phyloP scores from a whole-genome alignment of 2,888 invertebrate species.

The Erannis defoliaria region DNA sequence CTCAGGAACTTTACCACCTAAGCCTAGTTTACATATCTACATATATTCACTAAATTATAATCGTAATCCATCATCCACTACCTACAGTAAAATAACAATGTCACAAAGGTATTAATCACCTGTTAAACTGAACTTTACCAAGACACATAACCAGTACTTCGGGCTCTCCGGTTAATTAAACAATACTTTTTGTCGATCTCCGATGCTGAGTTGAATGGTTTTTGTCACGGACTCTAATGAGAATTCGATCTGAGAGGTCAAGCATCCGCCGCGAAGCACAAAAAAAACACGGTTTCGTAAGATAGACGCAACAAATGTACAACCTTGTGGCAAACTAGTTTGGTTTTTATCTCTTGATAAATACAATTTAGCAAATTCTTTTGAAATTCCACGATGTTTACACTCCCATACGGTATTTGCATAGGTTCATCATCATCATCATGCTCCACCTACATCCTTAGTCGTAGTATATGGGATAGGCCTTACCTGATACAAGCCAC shows the following conservation, averaged over 20 bases:
- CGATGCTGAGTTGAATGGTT: slow-evolving; percentile 17
- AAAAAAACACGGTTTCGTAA: slow-evolving; percentile 26
- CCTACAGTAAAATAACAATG: neutral
- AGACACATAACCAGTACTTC: slow-evolving; percentile 6
- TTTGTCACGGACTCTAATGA: slow-evolving; percentile 30
- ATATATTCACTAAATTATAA: neutral
- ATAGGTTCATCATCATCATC: too few species aligned
- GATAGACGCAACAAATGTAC: slow-evolving; percentile 15
- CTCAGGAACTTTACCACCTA: neutral
- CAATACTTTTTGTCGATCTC: slow-evolving; percentile 31
- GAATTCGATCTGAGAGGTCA: slow-evolving; percentile 34
- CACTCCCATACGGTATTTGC: neutral
- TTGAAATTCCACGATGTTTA: neutral
- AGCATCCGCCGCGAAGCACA: slow-evolving; percentile 10
- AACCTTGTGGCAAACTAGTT: slow-evolving; percentile 26
- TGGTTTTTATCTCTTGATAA: slow-evolving; percentile 16
- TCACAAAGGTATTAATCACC: slow-evolving; percentile 21
- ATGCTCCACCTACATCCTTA: too few species aligned
- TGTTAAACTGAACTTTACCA: slow-evolving; percentile 22
- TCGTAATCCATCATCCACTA: neutral
- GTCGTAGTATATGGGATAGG: too few species aligned
- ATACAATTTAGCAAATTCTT: slow-evolving; percentile 25
- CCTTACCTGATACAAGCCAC: too few species aligned
- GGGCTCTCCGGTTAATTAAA: slow-evolving; percentile 23
- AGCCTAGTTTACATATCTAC: neutral